These are phyloP conservation scores for Redunca redunca DNA, from an alignment of 2,113 vertebrate genomes.

Conservation along the genomic window DNA sequence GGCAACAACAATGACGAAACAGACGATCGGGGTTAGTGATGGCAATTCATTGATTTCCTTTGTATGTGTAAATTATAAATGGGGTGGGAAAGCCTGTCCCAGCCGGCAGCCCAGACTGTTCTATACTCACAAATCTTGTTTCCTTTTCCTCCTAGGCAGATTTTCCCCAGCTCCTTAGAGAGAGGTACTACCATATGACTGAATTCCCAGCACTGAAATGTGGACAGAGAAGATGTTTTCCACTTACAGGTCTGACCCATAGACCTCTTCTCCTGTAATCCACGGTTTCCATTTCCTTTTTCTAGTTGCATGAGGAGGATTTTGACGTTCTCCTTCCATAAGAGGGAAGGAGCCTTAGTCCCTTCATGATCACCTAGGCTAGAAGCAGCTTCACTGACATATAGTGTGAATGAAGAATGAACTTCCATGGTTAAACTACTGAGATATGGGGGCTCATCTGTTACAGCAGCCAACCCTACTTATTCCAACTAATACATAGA, in stretches of 20 bases:
- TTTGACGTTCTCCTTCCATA: neutral
- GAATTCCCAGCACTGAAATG: neutral
- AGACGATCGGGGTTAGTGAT: neutral
- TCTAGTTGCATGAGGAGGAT: neutral
- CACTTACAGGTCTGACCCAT: neutral
- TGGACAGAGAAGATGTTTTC: neutral
- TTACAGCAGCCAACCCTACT: neutral
- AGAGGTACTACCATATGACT: neutral
- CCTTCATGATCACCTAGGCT: rapidly evolving
- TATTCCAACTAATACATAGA: neutral
- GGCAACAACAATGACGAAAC: neutral
- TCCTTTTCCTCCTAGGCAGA: neutral
- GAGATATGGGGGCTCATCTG: neutral
- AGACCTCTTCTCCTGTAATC: neutral
- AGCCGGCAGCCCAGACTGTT: neutral
- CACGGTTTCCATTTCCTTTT: neutral
- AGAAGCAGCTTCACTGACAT: neutral
- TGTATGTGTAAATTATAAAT: neutral
- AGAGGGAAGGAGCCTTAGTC: neutral
- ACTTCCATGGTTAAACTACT: neutral
- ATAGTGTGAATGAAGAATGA: neutral
- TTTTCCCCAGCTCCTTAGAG: neutral
- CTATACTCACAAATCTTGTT: neutral
- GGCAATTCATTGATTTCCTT: neutral
- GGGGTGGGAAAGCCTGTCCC: neutral